These are phyloP conservation scores for Polia nebulosa DNA, from an alignment of 2,888 invertebrate genomes.

Conservation along the genomic window DNA sequence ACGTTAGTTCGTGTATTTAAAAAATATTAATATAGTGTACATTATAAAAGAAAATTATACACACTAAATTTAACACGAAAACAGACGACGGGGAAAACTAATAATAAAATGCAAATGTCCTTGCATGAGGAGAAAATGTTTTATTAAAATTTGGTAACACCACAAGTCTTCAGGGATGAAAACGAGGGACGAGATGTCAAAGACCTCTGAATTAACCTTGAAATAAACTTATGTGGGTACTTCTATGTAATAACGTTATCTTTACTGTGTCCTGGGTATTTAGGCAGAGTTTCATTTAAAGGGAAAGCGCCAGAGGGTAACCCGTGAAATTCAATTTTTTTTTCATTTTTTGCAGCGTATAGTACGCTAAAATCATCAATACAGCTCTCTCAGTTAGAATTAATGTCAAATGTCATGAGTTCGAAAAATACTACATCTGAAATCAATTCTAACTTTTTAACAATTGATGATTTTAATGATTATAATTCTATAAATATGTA, in stretches of 20 bases:
- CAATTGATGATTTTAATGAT: too few relatives aligned
- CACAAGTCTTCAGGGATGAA: constrained; percentile 46
- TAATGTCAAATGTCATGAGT: too few relatives aligned
- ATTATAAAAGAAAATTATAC: constrained; percentile 41
- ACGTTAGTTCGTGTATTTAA: not conserved
- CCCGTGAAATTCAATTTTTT: too few relatives aligned
- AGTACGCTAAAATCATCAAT: too few relatives aligned
- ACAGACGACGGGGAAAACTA: constrained; percentile 8
- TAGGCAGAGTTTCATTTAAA: not conserved
- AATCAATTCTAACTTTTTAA: too few relatives aligned
- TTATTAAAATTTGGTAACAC: constrained; percentile 48
- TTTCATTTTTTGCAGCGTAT: too few relatives aligned
- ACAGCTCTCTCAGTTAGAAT: too few relatives aligned
- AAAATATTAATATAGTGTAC: not conserved
- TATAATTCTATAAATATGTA: too few relatives aligned
- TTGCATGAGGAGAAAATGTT: constrained; percentile 35
- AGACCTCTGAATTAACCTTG: constrained; percentile 43
- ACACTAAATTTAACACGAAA: constrained; percentile 30
- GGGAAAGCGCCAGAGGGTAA: too few relatives aligned
- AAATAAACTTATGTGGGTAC: constrained; percentile 23
- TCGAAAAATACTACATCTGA: too few relatives aligned
- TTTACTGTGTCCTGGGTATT: not conserved
- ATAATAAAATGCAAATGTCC: constrained; percentile 48
- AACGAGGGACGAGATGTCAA: constrained; percentile 38
- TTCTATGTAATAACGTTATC: constrained; percentile 2